Conservation (phyloP, 2,113 vertebrate genomes). For the Microcebus tavaratra region DNA sequence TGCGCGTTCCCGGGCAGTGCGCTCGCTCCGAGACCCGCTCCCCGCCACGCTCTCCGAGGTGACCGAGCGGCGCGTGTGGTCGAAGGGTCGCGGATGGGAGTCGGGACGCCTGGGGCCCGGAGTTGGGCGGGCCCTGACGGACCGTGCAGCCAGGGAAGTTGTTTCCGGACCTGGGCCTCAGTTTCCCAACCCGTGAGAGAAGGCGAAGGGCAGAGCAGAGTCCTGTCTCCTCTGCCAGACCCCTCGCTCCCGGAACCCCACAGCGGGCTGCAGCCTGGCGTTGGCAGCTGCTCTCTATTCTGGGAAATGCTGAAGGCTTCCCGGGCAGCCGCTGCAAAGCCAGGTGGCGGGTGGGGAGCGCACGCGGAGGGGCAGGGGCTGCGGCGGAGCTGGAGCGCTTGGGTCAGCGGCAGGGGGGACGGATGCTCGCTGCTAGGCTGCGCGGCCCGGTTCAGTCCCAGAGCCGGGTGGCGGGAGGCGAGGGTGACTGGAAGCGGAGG, state of each 20-base stretch:
- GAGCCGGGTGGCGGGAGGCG: background rate
- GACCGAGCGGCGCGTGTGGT: background rate
- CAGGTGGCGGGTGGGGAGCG: constrained; percentile 52
- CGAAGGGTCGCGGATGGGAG: background rate
- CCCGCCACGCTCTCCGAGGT: background rate
- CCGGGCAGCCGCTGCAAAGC: constrained; percentile 1
- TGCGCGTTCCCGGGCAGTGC: constrained; percentile 49
- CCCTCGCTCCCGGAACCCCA: background rate
- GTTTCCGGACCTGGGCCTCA: constrained; percentile 1
- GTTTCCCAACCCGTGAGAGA: constrained; percentile 41
- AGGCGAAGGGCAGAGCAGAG: constrained; percentile 11
- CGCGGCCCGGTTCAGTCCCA: background rate
- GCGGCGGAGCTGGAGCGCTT: background rate
- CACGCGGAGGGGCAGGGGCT: background rate
- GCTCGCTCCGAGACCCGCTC: background rate
- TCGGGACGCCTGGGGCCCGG: background rate
- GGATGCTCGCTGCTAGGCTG: background rate
- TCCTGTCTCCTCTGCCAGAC: background rate
- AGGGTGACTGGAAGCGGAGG: background rate
- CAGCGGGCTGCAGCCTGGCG: constrained; percentile 13
- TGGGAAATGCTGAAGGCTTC: constrained; percentile 47
- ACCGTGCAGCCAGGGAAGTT: background rate
- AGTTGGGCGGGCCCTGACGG: background rate
- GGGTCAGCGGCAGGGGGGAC: background rate
- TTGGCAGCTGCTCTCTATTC: constrained; percentile 38